Conservation (phyloP, 2,113 vertebrate species). For the Saccopteryx bilineata region DNA sequence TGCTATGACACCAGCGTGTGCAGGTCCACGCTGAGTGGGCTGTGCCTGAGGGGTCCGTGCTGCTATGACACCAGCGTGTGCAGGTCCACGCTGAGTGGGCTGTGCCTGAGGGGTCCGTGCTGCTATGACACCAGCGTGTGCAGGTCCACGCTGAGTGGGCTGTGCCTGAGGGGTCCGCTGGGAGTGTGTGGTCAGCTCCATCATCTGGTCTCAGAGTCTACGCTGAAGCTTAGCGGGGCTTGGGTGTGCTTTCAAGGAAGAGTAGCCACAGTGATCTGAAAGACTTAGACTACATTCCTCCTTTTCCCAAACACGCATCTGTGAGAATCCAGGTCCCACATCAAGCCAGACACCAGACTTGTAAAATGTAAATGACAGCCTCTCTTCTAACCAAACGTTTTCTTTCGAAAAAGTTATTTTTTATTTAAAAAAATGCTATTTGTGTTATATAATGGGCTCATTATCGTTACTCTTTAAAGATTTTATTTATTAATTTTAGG, state of each 20-base stretch:
- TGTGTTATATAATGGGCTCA: not conserved
- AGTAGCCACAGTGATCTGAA: rapidly evolving
- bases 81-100: too few species aligned
- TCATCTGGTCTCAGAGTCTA: rapidly evolving
- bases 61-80: too few species aligned
- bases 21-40: too few species aligned
- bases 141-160: not conserved
- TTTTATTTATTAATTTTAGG: too few species aligned
- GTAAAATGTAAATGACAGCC: not conserved
- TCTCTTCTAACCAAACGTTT: not conserved
- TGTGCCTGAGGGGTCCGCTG: rapidly evolving
- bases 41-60: too few species aligned
- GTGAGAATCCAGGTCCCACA: not conserved
- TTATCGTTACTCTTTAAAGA: too few species aligned
- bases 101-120: too few species aligned
- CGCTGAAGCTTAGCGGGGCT: too few species aligned
- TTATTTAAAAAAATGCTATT: not conserved
- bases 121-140: rapidly evolving
- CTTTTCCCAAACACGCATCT: not conserved
- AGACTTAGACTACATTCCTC: not conserved
- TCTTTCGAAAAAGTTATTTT: not conserved
- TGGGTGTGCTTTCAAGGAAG: too few species aligned
- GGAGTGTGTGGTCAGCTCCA: rapidly evolving
- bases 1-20: too few species aligned
- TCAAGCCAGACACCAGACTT: not conserved